Base-by-base conservation (phyloP, 2,888 invertebrate genomes). In the Xiphydria camelus region DNA sequence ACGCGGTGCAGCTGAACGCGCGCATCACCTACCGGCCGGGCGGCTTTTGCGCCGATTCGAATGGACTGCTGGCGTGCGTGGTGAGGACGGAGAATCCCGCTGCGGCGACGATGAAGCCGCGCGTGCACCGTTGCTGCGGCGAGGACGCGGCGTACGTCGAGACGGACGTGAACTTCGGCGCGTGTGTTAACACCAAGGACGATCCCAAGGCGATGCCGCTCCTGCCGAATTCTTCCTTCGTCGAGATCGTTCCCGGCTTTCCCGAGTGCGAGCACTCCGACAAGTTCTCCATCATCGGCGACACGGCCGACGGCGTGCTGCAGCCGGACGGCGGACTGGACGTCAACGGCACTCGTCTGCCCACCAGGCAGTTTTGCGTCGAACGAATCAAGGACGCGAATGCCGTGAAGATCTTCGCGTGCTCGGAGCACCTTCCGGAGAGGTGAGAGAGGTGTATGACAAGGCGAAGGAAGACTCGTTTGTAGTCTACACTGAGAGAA, bases 91-190 rank as follows among this genome's bases (percentile, higher is more conserved):
- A 57, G 19, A 60, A 60, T 33, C 58, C 63, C 12, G 65, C 67
- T 4, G 71, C 69, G 2, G 74, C 75, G 53, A 70, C 76, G 41
- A 66, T 66, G 62, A 77, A 62, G 53, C 69, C 71, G 20, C 65
- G 64, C 53, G 68, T 82, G 25, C 78, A 80, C 64, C 88, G 89
- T 73, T 91, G 91, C 66, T 91, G 91, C 70, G 85, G 85, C 2
- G 78, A 78, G 38, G 79, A 81, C 36, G 83, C 82, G 5, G 81
- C 80, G 38, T 89, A 83, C 61, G 82, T 81, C 68, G 83, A 81
- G 68, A 77, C 18, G 2, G 18, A 41, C 7, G 10, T 18, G 1
- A 18, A n/a, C 1, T 6, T n/a, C 4, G 1, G 23, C 4, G 10
- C 3, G n/a, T 42, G 42, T 15, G 15, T 14, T 2, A 17, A 15